These are phyloP conservation scores for Netelia virgata DNA, from an alignment of 2,888 invertebrate genomes.

Conservation along the genomic window DNA sequence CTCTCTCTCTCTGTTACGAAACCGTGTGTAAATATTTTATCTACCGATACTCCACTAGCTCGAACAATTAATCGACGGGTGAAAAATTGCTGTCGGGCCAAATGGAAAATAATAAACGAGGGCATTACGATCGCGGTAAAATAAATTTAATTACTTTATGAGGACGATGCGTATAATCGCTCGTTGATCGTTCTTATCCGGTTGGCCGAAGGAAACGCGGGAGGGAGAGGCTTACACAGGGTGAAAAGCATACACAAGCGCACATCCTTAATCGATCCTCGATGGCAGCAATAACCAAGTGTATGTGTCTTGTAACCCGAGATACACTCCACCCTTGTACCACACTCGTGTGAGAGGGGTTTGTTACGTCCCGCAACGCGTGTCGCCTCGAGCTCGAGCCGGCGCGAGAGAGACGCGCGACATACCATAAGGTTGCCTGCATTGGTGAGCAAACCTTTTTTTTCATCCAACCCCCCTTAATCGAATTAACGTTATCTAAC, in stretches of 20 bases:
- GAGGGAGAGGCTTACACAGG: background rate
- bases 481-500: conserved; percentile 68
- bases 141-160: conserved; percentile 59
- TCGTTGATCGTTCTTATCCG: background rate
- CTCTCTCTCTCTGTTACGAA: background rate
- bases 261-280: conserved; percentile 66
- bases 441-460: conserved; percentile 40
- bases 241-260: background rate
- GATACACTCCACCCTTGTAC: conserved; percentile 59
- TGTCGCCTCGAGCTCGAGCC: conserved; percentile 39
- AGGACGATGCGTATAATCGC: conserved; percentile 9
- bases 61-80: conserved; percentile 22
- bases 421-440: background rate
- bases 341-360: conserved; percentile 7
- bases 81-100: conserved; percentile 7
- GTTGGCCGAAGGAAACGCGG: conserved; percentile 18
- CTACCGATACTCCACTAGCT: background rate
- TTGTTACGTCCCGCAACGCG: conserved; percentile 41
- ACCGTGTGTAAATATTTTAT: background rate
- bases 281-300: conserved; percentile 61
- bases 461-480: conserved; percentile 49
- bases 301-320: conserved; percentile 64
- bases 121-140: conserved; percentile 3
- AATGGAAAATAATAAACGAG: background rate
- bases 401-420: conserved; percentile 20